Evolutionary conservation across 2,888 invertebrate genomes (phyloP).

Genomic region (Parapristionchus giblindavisi): DNA sequence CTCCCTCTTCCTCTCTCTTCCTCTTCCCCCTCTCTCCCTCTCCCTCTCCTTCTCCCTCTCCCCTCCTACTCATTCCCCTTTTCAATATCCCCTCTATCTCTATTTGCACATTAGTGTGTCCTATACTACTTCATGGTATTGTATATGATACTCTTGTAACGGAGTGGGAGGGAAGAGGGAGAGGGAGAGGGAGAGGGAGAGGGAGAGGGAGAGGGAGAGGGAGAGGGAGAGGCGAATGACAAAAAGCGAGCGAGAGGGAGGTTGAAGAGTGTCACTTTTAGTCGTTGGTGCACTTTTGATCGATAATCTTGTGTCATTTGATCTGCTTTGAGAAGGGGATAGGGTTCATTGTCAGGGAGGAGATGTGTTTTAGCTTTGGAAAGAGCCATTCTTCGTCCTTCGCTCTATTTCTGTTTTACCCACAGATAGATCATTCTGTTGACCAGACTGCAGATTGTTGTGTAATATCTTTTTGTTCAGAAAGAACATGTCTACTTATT

Average conservation of each 20-base stretch:
- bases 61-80: background rate
- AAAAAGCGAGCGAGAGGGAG: too few relatives aligned
- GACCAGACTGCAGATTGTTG: background rate
- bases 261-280: too few relatives aligned
- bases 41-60: background rate
- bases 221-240: too few relatives aligned
- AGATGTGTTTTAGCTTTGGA: too few relatives aligned
- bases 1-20: background rate
- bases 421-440: background rate
- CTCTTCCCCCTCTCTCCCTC: background rate
- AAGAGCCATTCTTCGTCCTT: background rate
- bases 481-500: background rate
- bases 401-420: background rate
- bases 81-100: background rate
- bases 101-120: background rate
- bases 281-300: too few relatives aligned
- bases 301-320: too few relatives aligned
- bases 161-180: background rate
- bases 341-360: too few relatives aligned
- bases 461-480: background rate
- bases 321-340: too few relatives aligned
- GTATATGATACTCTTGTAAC: background rate
- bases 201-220: background rate
- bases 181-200: background rate
- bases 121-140: background rate